Percentiles rank a stretch among this genome's conserved stretches.
Evolutionary conservation across 2,888 invertebrate genomes (phyloP).

Genomic region (Pegoplata infirma): DNA sequence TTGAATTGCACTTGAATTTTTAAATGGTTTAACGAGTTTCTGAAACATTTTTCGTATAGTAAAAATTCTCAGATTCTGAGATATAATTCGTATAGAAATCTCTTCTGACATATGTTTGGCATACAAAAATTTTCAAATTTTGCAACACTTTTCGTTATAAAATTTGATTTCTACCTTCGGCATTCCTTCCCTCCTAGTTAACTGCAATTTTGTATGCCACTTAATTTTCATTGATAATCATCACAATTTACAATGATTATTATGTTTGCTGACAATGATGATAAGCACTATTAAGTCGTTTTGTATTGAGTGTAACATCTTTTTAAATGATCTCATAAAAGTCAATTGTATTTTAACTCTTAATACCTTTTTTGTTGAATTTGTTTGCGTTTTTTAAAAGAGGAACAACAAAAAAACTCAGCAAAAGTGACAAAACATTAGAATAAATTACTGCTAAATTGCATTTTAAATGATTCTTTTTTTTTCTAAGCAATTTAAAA

Average conservation of each 20-base stretch:
- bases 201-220: neutral
- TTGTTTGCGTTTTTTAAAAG: neutral
- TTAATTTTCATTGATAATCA: slow-evolving; percentile 7
- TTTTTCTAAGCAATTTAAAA: neutral
- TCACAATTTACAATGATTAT: slow-evolving; percentile 5
- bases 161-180: too few species aligned
- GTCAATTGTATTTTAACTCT: slow-evolving; percentile 42
- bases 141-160: too few species aligned
- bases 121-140: too few species aligned
- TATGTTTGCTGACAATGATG: slow-evolving; percentile 9
- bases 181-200: too few species aligned
- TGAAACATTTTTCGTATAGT: too few species aligned
- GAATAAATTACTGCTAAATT: slow-evolving; percentile 47
- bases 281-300: slow-evolving; percentile 48
- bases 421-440: slow-evolving; percentile 40
- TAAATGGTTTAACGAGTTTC: too few species aligned
- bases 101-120: too few species aligned
- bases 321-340: slow-evolving; percentile 55
- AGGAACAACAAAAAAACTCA: neutral
- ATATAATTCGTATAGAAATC: too few species aligned
- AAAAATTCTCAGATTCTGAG: too few species aligned
- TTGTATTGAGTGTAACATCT: slow-evolving; percentile 7
- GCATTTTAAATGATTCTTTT: slow-evolving; percentile 6
- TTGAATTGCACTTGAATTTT: too few species aligned
- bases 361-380: slow-evolving; percentile 21